Base-by-base conservation (phyloP, 2,113 vertebrate species). In the Origma solitaria region DNA sequence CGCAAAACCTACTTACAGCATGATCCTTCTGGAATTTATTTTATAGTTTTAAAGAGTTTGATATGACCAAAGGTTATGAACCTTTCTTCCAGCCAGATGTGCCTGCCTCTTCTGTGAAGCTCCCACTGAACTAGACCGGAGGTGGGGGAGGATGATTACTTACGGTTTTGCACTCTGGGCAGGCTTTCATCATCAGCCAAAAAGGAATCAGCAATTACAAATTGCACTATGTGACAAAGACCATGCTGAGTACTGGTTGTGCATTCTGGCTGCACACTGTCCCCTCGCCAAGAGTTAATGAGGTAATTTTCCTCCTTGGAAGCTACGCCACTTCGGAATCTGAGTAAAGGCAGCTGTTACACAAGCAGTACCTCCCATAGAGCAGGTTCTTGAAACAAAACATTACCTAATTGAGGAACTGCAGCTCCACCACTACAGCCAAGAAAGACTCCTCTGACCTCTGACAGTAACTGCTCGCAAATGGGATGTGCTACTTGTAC, bases 111-210 rank as follows among this genome's bases (percentile, higher is more conserved):
- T 94, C 90, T 69, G 51, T 23, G 76, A 65, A 60, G 44, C 58
- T 88, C 21, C 24, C 40, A 6, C 28, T 86, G 73, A 77, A 70
- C 27, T 5, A 70, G 70, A 49, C 25, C 44, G 56, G 77, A 56
- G 37, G 11, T 61, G 61, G 45, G 44, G 45, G 40, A 92, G 40
- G 60, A 94, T 38, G 61, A 40, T 84, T 49, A 50, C 86, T 86
- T 58, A 78, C 92, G 86, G 76, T 80, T 88, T 40, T 85, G 82
- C 61, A 37, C 87, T 64, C 85, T 10, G 61, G 93, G 84, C 61
- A 79, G 81, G 79, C 82, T 97, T 97, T 94, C 87, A 88, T 13
- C 51, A 33, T 70, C 80, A 86, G 85, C 91, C 81, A 96, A 92
- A 69, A 87, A 73, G 53, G 24, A 82, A 58, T 87, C 53, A 23